Conservation (phyloP, 2,113 vertebrate genomes). For the Nipponia nippon region DNA sequence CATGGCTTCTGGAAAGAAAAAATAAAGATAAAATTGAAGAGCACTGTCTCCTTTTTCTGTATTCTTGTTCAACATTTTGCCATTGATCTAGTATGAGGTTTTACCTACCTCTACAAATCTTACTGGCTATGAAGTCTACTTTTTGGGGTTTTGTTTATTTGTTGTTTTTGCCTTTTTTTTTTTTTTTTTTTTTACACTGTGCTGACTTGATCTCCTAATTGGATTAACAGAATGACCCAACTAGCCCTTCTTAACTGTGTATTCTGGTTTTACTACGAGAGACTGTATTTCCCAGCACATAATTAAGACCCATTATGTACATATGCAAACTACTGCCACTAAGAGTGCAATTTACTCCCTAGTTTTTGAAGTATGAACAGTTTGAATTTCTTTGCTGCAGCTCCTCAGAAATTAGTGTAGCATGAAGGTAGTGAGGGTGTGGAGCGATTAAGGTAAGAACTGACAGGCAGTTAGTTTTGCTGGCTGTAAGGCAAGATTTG, state of each 20-base stretch:
- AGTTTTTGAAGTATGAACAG: background rate
- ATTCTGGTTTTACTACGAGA: background rate
- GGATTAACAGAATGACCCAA: background rate
- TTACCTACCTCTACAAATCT: background rate
- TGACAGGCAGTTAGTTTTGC: background rate
- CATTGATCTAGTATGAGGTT: background rate
- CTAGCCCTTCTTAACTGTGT: background rate
- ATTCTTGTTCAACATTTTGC: background rate
- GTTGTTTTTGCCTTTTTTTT: background rate
- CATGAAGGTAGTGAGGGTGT: background rate
- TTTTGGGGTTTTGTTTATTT: background rate
- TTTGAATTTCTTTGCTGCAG: background rate
- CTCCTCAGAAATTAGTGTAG: background rate
- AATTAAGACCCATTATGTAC: background rate
- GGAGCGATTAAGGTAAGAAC: background rate
- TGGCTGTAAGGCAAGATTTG: background rate
- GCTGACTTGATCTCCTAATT: background rate
- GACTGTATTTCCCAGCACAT: background rate
- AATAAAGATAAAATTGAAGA: background rate
- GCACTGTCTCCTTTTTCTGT: background rate
- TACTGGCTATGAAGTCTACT: background rate
- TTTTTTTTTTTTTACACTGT: background rate
- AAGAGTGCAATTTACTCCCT: background rate
- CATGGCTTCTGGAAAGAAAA: background rate
- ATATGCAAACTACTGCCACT: background rate